A percentile compares a stretch with the other conserved stretches of the same genome.
Evolutionary conservation across 2,113 vertebrate species (phyloP).

Genomic region (Pelmatolapia mariae): DNA sequence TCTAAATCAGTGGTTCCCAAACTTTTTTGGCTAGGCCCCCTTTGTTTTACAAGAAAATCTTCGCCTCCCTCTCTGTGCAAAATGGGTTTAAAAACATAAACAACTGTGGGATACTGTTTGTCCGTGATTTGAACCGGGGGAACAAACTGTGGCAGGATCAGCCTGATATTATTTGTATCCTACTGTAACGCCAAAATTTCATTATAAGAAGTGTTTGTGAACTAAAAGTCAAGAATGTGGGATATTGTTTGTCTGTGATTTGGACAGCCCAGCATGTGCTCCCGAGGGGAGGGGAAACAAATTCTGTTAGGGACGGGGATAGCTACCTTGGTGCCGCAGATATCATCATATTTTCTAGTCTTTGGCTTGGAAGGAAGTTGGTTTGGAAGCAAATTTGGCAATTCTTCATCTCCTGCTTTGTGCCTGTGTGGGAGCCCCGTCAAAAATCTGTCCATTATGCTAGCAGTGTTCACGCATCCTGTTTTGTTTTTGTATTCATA

Average conservation of each 20-base stretch:
- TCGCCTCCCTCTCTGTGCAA: fast-evolving
- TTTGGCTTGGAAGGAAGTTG: neutral
- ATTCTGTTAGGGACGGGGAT: neutral
- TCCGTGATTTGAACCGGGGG: neutral
- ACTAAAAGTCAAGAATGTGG: neutral
- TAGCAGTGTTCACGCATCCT: neutral
- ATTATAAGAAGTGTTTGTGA: neutral
- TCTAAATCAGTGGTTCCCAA: neutral
- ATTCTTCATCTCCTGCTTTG: neutral
- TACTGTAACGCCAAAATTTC: neutral
- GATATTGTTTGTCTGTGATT: neutral
- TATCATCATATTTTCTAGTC: neutral
- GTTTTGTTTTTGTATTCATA: neutral
- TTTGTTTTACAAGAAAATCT: neutral
- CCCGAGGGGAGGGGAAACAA: neutral
- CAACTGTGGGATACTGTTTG: neutral
- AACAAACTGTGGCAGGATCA: neutral
- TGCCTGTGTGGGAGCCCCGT: neutral
- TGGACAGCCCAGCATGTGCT: neutral
- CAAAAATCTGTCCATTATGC: neutral
- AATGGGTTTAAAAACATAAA: neutral
- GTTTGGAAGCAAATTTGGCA: neutral
- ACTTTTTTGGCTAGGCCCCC: neutral
- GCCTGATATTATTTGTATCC: neutral
- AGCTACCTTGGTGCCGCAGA: fast-evolving